Percentiles rank a stretch among this genome's conserved stretches.
phyloP scores from a whole-genome alignment of 2,113 vertebrate genomes.

The Antennarius striatus region DNA sequence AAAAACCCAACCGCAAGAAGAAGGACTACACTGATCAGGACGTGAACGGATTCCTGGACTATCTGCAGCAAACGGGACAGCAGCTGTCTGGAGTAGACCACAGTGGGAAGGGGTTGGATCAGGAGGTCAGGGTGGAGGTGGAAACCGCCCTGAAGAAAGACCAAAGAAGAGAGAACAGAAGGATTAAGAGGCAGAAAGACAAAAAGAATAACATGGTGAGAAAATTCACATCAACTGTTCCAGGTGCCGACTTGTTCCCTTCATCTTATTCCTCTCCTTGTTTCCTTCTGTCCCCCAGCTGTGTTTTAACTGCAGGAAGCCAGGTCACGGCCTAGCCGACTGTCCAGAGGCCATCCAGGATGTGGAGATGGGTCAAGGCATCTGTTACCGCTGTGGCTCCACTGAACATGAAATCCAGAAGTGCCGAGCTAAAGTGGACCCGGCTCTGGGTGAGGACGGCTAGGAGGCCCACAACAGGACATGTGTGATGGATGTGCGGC shows the following conservation, averaged over 20 bases:
- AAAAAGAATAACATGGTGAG: slow-evolving; percentile 90
- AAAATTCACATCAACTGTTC: not conserved
- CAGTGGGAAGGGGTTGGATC: slow-evolving; percentile 1
- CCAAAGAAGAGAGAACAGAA: slow-evolving; percentile 82
- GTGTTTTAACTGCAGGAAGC: slow-evolving; percentile 94
- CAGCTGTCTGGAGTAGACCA: slow-evolving; percentile 17
- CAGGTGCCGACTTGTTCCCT: not conserved
- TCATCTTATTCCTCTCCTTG: not conserved
- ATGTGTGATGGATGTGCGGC: rapidly evolving
- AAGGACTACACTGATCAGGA: slow-evolving; percentile 84
- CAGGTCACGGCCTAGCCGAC: slow-evolving; percentile 92
- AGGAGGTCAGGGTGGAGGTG: slow-evolving; percentile 70
- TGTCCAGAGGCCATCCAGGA: slow-evolving; percentile 88
- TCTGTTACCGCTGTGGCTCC: slow-evolving; percentile 96
- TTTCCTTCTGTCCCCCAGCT: slow-evolving; percentile 74
- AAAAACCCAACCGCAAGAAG: slow-evolving; percentile 80
- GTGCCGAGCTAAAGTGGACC: slow-evolving; percentile 90
- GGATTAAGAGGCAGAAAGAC: slow-evolving; percentile 85
- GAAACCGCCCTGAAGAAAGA: slow-evolving; percentile 83
- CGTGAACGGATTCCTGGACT: slow-evolving; percentile 90
- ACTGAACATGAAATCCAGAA: slow-evolving; percentile 92
- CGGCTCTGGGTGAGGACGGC: slow-evolving; percentile 82
- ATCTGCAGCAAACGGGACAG: slow-evolving; percentile 72
- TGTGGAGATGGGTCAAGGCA: slow-evolving; percentile 89
- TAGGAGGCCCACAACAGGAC: not conserved